Base-by-base conservation (phyloP, 2,797 vertebrate genomes). In the Zalophus californianus region DNA sequence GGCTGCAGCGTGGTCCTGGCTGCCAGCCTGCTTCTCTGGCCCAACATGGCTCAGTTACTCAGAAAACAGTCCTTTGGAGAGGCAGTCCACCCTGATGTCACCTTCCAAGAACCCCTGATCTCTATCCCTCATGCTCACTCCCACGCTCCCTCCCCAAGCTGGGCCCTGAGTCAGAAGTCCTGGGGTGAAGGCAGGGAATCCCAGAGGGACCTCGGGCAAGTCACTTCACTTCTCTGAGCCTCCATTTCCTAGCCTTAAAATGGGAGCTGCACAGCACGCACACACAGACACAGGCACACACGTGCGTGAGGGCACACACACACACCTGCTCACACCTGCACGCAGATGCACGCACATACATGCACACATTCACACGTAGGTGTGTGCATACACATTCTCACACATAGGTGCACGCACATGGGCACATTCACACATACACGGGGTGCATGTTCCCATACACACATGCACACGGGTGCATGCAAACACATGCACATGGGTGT, bases 21-120 rank as follows among this genome's bases (percentile, higher is more conserved):
- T 41, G 16, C 3, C 16, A 58, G 62, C 60, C 66, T 7, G 54
- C 84, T 68, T 21, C 0, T 52, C 32, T 56, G 73, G n/a, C 78
- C 62, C 29, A 18, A 23, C 25, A 38, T 23, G 23, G 11, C 48
- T 44, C 20, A 54, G 32, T 35, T 48, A 75, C 78, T 89, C 83
- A 82, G 82, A 38, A 92, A 92, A 89, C 27, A 38, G 66, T 14
- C 60, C 58, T 72, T 77, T 50, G 87, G 54, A 75, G 88, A 85
- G 78, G 48, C 14, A 0, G 29, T 56, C 58, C 25, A 32, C 21
- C 35, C 60, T 29, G 52, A 41, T 58, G 38, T 62, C 79, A 68
- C 62, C 56, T 86, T 48, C 72, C 78, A 52, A 72, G 60, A 62
- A 27, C 23, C 77, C 56, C 62, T 16, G 62, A 20, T 12, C 70